Evolutionary conservation across 2,113 vertebrate genomes (phyloP), one percentile per base, ranked within the genome.

Genomic region (Calyptomena viridis): DNA sequence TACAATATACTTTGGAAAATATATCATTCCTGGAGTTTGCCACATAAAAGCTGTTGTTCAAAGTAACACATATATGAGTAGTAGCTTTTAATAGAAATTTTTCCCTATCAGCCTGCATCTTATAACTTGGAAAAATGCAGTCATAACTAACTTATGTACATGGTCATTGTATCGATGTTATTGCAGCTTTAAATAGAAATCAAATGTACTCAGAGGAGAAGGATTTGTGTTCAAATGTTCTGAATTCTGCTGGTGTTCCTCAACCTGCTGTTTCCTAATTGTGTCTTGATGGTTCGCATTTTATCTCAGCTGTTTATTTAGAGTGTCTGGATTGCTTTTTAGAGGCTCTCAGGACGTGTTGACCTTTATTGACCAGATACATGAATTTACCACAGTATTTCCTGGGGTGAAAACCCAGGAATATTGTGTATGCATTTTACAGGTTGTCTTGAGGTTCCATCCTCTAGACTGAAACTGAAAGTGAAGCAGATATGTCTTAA

Each of bases 241-340:
- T 88, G 79, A 69, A 60, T 94, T 88, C 91, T 95, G 11, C 71
- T 16, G 37, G 49, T 85, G 79, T 76, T 92, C 40, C 56, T 85
- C 71, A 72, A 76, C 85, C 74, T 95, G 82, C 62, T 94, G 85
- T 72, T 94, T 82, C 62, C 83, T 95, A 75, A 85, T 94, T 87
- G 78, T 67, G 31, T 92, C 71, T 85, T 85, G 62, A 79, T 92
- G 89, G 82, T 62, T 96, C 49, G 67, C 53, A 35, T 87, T 95
- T 93, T 94, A 84, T 91, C 88, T 94, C 91, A 88, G 83, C 58
- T 75, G 44, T 92, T 93, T 93, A 92, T 92, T 94, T 75, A 83
- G 69, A 90, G 44, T 5, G 0, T 88, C 71, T 85, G 74, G 66
- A 90, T 92, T 93, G 82, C 71, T 82, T 92, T 95, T 85, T 60